A percentile compares a stretch with the other conserved stretches of the same genome.
These are phyloP conservation scores for Triplophysa tibetana DNA, from an alignment of 2,113 vertebrate genomes.

Conservation along the genomic window DNA sequence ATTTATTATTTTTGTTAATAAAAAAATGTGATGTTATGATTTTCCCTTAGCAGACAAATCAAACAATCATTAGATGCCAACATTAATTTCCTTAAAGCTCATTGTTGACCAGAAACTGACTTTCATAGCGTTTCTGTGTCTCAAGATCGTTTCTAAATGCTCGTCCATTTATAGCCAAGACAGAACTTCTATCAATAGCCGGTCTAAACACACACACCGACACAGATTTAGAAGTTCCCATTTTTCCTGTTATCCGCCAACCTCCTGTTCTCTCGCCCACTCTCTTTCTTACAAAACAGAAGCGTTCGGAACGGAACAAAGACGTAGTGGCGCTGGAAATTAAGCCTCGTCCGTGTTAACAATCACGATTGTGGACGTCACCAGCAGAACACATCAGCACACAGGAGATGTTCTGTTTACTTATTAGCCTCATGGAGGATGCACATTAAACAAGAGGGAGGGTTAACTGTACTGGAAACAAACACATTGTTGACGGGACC, in stretches of 20 bases:
- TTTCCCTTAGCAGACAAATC: not conserved
- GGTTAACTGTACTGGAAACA: conserved; percentile 41
- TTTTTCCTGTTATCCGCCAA: conserved; percentile 40
- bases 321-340: conserved; percentile 61
- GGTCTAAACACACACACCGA: conserved; percentile 52
- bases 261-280: not conserved
- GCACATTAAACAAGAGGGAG: conserved; percentile 31
- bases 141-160: not conserved
- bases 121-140: not conserved
- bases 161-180: conserved; percentile 20
- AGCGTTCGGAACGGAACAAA: conserved; percentile 36
- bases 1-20: no score
- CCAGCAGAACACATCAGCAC: conserved; percentile 29
- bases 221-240: conserved; percentile 64
- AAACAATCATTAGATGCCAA: not conserved
- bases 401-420: conserved; percentile 24
- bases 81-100: not conserved
- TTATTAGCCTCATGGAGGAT: conserved; percentile 40
- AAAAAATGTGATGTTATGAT: no score
- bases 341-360: conserved; percentile 70
- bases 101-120: not conserved
- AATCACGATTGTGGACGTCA: conserved; percentile 72
- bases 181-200: conserved; percentile 45
- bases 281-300: conserved; percentile 12
- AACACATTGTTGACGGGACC: conserved; percentile 45